Percentiles rank a stretch among this genome's conserved stretches.
Conservation (phyloP, 2,888 invertebrate species). For the Suillia variegata region DNA sequence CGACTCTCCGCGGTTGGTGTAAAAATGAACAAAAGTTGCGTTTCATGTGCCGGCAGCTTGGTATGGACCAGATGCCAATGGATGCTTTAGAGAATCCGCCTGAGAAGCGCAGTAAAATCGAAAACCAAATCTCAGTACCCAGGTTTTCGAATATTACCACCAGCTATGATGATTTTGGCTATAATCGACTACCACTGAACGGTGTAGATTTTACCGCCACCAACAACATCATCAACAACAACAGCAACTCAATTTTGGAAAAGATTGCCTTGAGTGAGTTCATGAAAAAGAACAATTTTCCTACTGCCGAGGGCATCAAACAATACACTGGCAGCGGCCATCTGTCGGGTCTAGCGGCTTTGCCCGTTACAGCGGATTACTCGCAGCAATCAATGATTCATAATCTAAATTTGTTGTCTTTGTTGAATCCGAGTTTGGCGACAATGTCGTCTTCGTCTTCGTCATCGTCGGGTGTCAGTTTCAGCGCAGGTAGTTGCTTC, state of each 20-base stretch:
- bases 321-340: constrained; percentile 63
- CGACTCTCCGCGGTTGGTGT: constrained; percentile 84
- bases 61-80: constrained; percentile 65
- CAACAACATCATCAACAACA: constrained; percentile 31
- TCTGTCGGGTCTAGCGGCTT: constrained; percentile 63
- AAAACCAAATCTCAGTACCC: constrained; percentile 38
- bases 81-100: constrained; percentile 44
- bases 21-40: constrained; percentile 80
- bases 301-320: constrained; percentile 26
- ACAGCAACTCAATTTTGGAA: constrained; percentile 48
- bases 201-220: constrained; percentile 46
- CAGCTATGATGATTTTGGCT: constrained; percentile 50
- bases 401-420: constrained; percentile 65
- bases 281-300: constrained; percentile 37
- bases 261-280: constrained; percentile 51
- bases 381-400: constrained; percentile 65
- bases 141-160: constrained; percentile 41
- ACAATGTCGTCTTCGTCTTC: too few species aligned
- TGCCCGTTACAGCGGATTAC: constrained; percentile 62
- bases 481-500: constrained; percentile 24
- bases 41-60: constrained; percentile 72
- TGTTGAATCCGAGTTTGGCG: constrained; percentile 61
- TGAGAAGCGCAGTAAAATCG: constrained; percentile 54
- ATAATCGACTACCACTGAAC: constrained; percentile 42
- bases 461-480: constrained; percentile 32